Conservation (phyloP, 2,888 invertebrate genomes). For the Calameuta filiformis region DNA sequence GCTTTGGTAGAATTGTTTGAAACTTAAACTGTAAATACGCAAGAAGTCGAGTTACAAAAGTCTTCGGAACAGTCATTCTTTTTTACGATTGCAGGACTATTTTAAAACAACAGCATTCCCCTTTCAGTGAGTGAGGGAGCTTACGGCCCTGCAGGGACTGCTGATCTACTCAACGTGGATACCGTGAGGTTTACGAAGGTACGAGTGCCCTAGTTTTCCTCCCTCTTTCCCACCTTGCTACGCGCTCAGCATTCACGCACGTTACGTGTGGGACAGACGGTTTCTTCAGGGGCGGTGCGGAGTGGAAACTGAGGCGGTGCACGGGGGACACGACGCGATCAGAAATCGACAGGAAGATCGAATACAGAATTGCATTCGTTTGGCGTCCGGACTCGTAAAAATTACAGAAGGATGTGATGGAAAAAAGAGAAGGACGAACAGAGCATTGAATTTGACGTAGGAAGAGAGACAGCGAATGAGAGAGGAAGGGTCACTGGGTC, state of each 20-base stretch:
- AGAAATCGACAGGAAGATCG: not conserved
- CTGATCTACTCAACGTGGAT: not conserved
- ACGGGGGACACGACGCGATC: not conserved
- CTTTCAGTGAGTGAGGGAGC: conserved; percentile 28
- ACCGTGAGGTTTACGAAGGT: not conserved
- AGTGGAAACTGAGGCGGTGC: not conserved
- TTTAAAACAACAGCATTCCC: conserved; percentile 56
- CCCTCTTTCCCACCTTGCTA: not conserved
- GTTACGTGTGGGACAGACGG: not conserved
- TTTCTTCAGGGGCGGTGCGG: not conserved
- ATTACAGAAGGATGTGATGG: not conserved
- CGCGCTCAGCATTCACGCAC: not conserved
- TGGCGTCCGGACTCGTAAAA: conserved; percentile 24
- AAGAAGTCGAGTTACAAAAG: conserved; percentile 21
- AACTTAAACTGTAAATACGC: conserved; percentile 23
- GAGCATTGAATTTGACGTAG: not conserved
- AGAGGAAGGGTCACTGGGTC: conserved; percentile 60
- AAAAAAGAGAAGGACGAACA: not conserved
- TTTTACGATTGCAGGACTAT: conserved; percentile 58
- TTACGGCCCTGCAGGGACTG: conserved; percentile 12
- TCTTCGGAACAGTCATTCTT: conserved; percentile 46
- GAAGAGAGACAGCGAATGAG: not conserved
- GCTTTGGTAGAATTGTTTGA: conserved; percentile 21
- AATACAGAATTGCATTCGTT: conserved; percentile 28
- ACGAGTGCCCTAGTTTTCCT: not conserved